These are phyloP conservation scores for Patella vulgata DNA, from an alignment of 1,140 invertebrate species.

Conservation along the genomic window DNA sequence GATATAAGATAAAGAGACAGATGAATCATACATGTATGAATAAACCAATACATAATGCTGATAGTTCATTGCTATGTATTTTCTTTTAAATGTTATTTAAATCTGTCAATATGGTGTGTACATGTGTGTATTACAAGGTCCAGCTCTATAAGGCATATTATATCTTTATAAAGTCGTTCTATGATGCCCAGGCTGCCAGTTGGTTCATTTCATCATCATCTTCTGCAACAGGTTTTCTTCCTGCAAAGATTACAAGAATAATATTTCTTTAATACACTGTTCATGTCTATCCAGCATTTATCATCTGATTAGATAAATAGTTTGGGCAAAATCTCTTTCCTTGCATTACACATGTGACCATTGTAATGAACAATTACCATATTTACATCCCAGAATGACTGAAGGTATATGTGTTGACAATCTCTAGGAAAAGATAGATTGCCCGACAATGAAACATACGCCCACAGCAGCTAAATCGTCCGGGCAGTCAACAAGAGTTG, in stretches of 20 bases:
- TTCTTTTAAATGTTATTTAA: too few species aligned
- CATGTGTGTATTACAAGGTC: too few species aligned
- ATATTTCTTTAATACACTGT: neutral
- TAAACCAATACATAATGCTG: too few species aligned
- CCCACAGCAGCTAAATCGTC: too few species aligned
- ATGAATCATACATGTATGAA: too few species aligned
- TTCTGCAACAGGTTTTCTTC: conserved; percentile 22
- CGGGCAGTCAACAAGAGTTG: too few species aligned
- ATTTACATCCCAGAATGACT: neutral
- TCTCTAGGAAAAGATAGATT: neutral
- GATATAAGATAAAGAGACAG: too few species aligned
- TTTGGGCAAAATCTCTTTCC: neutral
- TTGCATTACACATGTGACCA: neutral
- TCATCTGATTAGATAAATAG: neutral
- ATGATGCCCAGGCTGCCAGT: conserved; percentile 44
- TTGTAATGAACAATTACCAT: neutral
- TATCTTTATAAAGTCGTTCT: conserved; percentile 4
- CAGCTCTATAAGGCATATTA: too few species aligned
- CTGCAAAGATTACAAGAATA: conserved; percentile 6
- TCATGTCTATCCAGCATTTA: neutral
- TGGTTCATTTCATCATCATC: conserved; percentile 51
- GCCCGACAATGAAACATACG: too few species aligned
- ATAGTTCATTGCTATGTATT: too few species aligned
- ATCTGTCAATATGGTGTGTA: too few species aligned
- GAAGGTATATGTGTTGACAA: neutral